Evolutionary conservation across 1,140 invertebrate genomes (phyloP).

Genomic region (Drosophila lacertosa): DNA sequence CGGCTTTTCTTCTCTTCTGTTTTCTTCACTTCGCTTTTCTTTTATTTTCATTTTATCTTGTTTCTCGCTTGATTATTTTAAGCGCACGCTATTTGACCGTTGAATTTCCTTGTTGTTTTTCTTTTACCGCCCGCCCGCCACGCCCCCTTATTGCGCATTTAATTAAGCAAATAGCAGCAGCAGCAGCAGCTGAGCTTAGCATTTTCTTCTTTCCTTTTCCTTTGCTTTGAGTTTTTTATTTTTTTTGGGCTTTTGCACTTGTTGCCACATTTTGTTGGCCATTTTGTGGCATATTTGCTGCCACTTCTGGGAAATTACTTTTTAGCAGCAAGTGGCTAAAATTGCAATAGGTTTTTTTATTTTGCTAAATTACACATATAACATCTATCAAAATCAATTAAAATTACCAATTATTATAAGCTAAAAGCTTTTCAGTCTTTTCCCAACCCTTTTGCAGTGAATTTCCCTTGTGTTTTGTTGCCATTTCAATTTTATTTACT

Average conservation of each 20-base stretch:
- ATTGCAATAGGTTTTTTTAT: too few relatives aligned
- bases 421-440: too few relatives aligned
- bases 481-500: neutral
- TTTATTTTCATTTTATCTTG: conserved; percentile 9
- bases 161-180: conserved; percentile 79
- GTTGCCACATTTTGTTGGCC: conserved; percentile 65
- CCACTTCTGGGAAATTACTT: conserved; percentile 1
- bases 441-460: too few relatives aligned
- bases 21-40: conserved; percentile 15
- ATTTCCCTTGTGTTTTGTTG: too few relatives aligned
- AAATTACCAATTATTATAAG: too few relatives aligned
- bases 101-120: conserved; percentile 40
- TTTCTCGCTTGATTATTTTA: conserved; percentile 60
- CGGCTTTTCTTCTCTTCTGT: conserved; percentile 27
- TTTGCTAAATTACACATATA: too few relatives aligned
- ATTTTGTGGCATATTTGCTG: conserved; percentile 58
- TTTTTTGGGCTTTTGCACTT: conserved; percentile 47
- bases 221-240: conserved; percentile 25
- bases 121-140: conserved; percentile 20
- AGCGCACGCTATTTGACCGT: conserved; percentile 46
- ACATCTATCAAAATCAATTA: too few relatives aligned
- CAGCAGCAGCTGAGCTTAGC: conserved; percentile 49
- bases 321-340: too few relatives aligned
- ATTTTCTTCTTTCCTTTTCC: conserved; percentile 4
- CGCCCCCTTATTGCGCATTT: conserved; percentile 59